Percentiles rank a stretch among this genome's conserved stretches.
These are phyloP conservation scores for Nesoenas mayeri DNA, from an alignment of 2,113 vertebrate species.

Conservation along the genomic window DNA sequence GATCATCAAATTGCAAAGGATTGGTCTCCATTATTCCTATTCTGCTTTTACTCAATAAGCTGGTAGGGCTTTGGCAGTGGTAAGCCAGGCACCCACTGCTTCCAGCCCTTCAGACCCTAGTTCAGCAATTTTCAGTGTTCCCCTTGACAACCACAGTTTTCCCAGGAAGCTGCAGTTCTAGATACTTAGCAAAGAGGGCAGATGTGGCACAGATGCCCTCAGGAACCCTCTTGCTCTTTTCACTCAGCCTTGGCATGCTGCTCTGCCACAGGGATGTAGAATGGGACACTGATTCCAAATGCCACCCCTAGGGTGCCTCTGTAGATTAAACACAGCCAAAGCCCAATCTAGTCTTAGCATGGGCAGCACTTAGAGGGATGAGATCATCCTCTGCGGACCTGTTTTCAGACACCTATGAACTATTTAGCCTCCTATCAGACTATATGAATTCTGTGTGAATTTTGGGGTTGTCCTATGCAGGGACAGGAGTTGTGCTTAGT, in stretches of 20 bases:
- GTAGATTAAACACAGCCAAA: background rate
- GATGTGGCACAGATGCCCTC: background rate
- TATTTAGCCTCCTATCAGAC: background rate
- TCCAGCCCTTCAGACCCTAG: background rate
- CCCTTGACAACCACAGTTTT: background rate
- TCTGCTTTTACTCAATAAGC: background rate
- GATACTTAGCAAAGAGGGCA: background rate
- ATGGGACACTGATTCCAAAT: background rate
- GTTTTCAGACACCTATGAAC: background rate
- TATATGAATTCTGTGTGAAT: background rate
- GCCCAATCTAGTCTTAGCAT: background rate
- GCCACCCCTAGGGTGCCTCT: rapidly evolving
- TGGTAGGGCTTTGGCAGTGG: background rate
- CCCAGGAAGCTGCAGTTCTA: background rate
- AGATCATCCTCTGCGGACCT: background rate
- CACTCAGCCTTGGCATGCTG: background rate
- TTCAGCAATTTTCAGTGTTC: background rate
- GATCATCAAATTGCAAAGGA: background rate
- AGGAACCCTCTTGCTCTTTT: background rate
- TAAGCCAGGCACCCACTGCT: background rate
- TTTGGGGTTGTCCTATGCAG: no score
- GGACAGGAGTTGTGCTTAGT: no score
- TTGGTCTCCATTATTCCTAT: background rate
- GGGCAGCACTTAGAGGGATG: background rate
- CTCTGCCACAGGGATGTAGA: background rate